Evolutionary conservation across 2,888 invertebrate genomes (phyloP).

Genomic region (Pseudococcus longispinus): DNA sequence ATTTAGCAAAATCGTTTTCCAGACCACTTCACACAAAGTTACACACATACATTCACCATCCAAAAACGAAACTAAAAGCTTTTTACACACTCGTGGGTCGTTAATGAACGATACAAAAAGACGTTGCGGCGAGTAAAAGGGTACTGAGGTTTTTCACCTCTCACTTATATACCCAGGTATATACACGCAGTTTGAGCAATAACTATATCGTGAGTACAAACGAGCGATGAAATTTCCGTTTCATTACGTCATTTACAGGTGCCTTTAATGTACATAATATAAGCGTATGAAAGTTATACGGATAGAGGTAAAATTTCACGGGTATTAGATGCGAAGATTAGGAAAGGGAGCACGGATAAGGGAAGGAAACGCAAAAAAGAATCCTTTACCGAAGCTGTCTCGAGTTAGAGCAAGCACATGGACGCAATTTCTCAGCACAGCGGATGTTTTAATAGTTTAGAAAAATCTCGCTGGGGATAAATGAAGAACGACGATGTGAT

Average conservation of each 20-base stretch:
- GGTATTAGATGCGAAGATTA: not conserved
- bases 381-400: not conserved
- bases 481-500: not conserved
- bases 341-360: not conserved
- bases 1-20: no score
- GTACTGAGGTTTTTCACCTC: not conserved
- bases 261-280: conserved; percentile 1
- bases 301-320: not conserved
- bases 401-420: not conserved
- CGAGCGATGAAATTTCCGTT: conserved; percentile 7
- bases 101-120: not conserved
- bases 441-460: not conserved
- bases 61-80: not conserved
- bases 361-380: not conserved
- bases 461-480: conserved; percentile 3
- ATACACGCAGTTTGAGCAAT: not conserved
- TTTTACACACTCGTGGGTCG: not conserved
- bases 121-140: not conserved
- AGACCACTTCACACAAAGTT: no score
- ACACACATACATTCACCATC: no score
- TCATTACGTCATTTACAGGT: not conserved
- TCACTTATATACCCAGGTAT: not conserved
- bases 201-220: not conserved
- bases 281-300: not conserved
- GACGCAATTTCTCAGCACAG: not conserved